Conservation (phyloP, 1,140 invertebrate species). For the Panagrolaimus sp. region DNA sequence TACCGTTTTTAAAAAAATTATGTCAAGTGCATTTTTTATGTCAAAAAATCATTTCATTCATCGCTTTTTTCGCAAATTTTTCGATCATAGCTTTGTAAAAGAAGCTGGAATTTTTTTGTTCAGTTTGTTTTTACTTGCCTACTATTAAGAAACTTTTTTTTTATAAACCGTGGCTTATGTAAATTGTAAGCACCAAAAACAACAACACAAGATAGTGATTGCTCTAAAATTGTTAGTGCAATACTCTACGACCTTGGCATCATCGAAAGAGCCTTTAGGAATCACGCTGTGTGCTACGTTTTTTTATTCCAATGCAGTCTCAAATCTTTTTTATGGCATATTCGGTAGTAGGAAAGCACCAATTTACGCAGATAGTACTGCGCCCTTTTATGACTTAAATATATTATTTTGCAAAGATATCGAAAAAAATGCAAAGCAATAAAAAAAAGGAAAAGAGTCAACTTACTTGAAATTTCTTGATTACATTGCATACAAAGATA, state of each 20-base stretch:
- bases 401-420: neutral
- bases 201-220: too few relatives aligned
- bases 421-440: neutral
- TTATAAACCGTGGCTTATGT: too few relatives aligned
- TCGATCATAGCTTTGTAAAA: too few relatives aligned
- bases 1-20: neutral
- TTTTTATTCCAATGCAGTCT: neutral
- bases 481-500: slow-evolving; percentile 2
- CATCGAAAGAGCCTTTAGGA: slow-evolving; percentile 2
- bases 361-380: neutral
- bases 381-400: neutral
- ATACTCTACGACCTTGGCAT: neutral
- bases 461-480: slow-evolving; percentile 17
- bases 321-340: neutral
- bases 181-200: too few relatives aligned
- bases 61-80: neutral
- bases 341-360: neutral
- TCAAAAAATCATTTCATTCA: neutral
- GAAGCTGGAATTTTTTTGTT: too few relatives aligned
- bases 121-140: too few relatives aligned
- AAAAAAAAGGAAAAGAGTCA: too few relatives aligned
- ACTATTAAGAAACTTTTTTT: too few relatives aligned
- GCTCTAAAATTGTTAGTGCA: neutral
- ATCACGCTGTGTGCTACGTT: neutral
- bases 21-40: neutral